Percentiles rank a stretch among this genome's conserved stretches.
These are phyloP conservation scores for Piprites chloris DNA, from an alignment of 2,113 vertebrate genomes.

Conservation along the genomic window DNA sequence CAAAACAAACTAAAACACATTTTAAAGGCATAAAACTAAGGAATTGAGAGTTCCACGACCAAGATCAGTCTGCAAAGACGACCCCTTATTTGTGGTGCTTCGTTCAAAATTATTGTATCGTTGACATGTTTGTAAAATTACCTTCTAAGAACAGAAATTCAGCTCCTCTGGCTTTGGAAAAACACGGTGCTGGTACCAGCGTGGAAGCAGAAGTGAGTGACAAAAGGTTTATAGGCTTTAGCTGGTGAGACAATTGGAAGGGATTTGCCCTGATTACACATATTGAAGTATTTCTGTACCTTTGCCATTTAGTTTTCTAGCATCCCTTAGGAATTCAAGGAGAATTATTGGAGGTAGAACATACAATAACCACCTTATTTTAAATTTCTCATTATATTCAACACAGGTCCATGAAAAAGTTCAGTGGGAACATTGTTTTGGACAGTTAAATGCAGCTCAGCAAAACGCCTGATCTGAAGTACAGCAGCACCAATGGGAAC, in stretches of 20 bases:
- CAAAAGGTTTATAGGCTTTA: background rate
- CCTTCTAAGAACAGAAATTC: background rate
- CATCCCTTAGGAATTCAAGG: background rate
- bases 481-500: background rate
- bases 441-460: background rate
- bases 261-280: background rate
- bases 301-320: background rate
- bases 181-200: fast-evolving
- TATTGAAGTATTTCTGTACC: background rate
- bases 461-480: background rate
- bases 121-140: background rate
- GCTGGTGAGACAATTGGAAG: background rate
- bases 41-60: background rate
- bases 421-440: background rate
- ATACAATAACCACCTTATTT: background rate
- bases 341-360: background rate
- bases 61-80: background rate
- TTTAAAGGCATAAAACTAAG: background rate
- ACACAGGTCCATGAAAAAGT: fast-evolving
- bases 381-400: background rate
- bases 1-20: background rate
- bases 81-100: background rate
- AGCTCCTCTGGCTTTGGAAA: background rate
- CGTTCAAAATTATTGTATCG: background rate
- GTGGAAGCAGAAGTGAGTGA: background rate